Conservation (phyloP, 2,888 invertebrate genomes). For the Dendrolimus pini region DNA sequence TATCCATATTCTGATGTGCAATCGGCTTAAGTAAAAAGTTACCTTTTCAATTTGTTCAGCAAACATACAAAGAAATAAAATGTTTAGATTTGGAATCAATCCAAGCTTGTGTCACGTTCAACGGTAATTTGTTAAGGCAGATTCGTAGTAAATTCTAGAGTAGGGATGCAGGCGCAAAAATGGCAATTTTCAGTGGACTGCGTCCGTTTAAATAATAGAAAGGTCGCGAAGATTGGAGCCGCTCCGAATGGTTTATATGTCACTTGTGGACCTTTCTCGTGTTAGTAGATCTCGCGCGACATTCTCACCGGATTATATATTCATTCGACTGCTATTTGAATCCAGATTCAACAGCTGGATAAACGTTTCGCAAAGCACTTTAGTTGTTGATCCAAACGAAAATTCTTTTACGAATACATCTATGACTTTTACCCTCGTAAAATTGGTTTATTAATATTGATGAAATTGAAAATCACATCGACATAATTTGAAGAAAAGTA, state of each 20-base stretch:
- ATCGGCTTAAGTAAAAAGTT: too few relatives aligned
- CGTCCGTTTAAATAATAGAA: conserved; percentile 71
- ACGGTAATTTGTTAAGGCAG: conserved; percentile 1
- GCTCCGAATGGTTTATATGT: conserved; percentile 71
- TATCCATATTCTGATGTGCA: too few relatives aligned
- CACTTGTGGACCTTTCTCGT: conserved; percentile 65
- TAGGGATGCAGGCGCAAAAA: conserved; percentile 38
- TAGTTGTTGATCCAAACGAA: conserved; percentile 1
- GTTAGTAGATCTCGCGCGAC: conserved; percentile 56
- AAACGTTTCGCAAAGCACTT: conserved; percentile 19
- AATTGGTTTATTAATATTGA: background rate
- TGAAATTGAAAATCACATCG: conserved; percentile 1
- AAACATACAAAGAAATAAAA: background rate
- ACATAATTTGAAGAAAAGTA: too few relatives aligned
- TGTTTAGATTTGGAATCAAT: conserved; percentile 1
- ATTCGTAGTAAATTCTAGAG: conserved; percentile 20
- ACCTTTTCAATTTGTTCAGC: background rate
- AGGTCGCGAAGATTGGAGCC: conserved; percentile 69
- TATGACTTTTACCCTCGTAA: background rate
- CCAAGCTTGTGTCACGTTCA: background rate
- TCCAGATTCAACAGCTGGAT: conserved; percentile 40
- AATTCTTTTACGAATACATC: conserved; percentile 6
- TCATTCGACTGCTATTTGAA: conserved; percentile 51
- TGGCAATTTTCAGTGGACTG: conserved; percentile 58
- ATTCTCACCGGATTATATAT: conserved; percentile 61